Evolutionary conservation across 2,113 vertebrate species (phyloP), one percentile per base, ranked within the genome.

Genomic region (Caloenas nicobarica): DNA sequence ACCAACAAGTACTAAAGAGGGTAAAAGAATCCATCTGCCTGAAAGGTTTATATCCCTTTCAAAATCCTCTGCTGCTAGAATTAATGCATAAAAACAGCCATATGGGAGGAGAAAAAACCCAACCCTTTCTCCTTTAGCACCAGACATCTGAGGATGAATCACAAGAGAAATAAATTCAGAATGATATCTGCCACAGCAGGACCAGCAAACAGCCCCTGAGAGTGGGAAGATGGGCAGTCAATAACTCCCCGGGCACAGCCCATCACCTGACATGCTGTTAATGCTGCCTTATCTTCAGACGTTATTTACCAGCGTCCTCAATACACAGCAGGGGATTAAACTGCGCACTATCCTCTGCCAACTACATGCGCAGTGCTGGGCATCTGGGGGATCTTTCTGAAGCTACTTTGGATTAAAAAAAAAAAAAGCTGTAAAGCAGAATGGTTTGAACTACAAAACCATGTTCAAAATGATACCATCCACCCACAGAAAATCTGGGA

Each of bases 61-160:
- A 84, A 76, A 90, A 88, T 81, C 81, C 87, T 90, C 87, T 88
- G 88, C 68, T 92, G 79, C 78, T 71, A 89, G 81, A 89, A 88
- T 68, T 65, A 88, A 68, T 54, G 56, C 76, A 79, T 76, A 78
- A 86, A 81, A 94, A 24, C 69, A 87, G 64, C 81, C 81, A 88
- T 83, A 91, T 42, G 51, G 78, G 60, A 81, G 56, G 50, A 92
- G 62, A 65, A 91, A 83, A 91, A 88, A 13, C 8, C 11, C 72
- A 86, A 13, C n/a, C 44, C 36, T 95, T 74, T 89, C 44, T 44
- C 76, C 62, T 92, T 81, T 57, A 92, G 84, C 77, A 85, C 26
- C 76, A 96, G 81, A 85, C 66, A 92, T 94, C 83, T 77, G 70
- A 89, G 51, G 86, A 91, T 95, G 90, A 95, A 87, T 96, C 93